Conservation (phyloP, 2,888 invertebrate genomes). For the Drosophila limbata region DNA sequence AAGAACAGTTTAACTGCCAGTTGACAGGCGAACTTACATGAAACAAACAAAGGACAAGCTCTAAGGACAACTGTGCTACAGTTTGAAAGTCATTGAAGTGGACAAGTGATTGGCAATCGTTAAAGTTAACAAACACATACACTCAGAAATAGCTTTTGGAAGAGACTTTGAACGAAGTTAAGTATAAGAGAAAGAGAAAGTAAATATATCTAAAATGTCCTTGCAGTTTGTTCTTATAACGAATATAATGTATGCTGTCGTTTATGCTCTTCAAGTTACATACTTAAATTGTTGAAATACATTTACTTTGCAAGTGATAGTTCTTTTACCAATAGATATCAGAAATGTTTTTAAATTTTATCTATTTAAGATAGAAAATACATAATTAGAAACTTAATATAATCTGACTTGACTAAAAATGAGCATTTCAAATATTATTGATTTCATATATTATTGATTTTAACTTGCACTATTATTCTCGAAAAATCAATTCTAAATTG, state of each 20-base stretch:
- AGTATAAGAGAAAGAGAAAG: neutral
- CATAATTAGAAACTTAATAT: no score
- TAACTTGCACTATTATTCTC: no score
- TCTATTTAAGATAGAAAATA: neutral
- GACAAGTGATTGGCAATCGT: conserved; percentile 48
- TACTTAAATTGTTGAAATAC: neutral
- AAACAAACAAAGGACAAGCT: conserved; percentile 9
- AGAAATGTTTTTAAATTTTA: neutral
- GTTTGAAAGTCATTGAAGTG: conserved; percentile 46
- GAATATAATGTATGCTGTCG: neutral
- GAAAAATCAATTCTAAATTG: no score
- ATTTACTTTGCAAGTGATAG: no score
- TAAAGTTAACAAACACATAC: conserved; percentile 16
- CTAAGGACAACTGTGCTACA: conserved; percentile 28
- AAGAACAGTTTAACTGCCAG: conserved; percentile 62
- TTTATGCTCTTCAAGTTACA: neutral
- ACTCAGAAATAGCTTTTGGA: neutral
- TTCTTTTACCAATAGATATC: neutral
- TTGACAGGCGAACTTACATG: conserved; percentile 50
- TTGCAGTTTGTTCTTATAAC: neutral
- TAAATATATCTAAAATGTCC: neutral
- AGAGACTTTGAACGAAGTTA: neutral
- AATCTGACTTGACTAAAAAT: no score
- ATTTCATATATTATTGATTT: no score
- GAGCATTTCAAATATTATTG: no score